Evolutionary conservation across 2,113 vertebrate species (phyloP), one percentile per base, ranked within the genome.

Genomic region (Entosphenus tridentatus): DNA sequence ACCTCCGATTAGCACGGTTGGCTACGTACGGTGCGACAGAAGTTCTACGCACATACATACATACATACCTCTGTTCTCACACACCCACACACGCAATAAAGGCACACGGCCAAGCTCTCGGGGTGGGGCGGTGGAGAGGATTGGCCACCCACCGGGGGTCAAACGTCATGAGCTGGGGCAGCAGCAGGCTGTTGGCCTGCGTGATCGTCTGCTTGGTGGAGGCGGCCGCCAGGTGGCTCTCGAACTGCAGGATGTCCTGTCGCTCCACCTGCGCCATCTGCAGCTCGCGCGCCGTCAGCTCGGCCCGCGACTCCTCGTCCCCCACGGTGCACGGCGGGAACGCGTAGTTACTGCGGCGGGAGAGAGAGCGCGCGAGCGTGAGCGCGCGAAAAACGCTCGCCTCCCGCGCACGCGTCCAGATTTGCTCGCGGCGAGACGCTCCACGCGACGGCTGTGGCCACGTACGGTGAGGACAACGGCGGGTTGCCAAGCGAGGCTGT

Each of bases 181-280:
- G 76, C 57, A 98, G 78, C 68, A 98, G 80, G 74, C 93, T 98
- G 80, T 90, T 98, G 78, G 81, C 96, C 79, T 98, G 91, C 0
- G 92, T 98, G 78, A 98, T 98, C 56, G 92, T 95, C 78, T 95
- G 90, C 73, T 96, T 96, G 65, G 93, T 98, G 72, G 93, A 98
- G 0, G 93, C 93, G 0, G 93, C 93, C 0, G 93, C 93, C 76
- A 98, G 77, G 73, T 98, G 93, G 68, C 93, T 95, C 74, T 98
- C 93, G 4, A 98, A 98, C 2, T 91, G 91, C 75, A 98, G 78
- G 71, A 98, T 98, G 73, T 98, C 93, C 72, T 98, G 93, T 73
- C 89, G 91, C 79, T 98, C 93, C 57, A 89, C 81, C 78, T 96
- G 90, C 2, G 93, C 87, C 70, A 86, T 80, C 73, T 98, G 93